phyloP scores from a whole-genome alignment of 2,797 vertebrate species.

The Numenius phaeopus region DNA sequence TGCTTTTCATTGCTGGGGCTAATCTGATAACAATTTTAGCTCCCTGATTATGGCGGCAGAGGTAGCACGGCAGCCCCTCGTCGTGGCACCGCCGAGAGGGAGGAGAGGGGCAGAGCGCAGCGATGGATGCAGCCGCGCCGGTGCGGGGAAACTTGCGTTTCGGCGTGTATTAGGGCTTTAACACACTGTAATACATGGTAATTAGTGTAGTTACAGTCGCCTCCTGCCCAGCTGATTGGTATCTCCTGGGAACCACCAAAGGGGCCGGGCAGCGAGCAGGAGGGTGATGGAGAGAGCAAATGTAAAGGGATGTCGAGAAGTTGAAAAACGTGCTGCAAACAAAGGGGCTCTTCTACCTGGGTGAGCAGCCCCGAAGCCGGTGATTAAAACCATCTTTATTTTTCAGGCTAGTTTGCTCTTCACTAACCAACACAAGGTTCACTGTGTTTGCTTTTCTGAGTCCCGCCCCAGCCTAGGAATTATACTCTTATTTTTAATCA shows the following conservation, averaged over 20 bases:
- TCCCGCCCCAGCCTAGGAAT: not conserved
- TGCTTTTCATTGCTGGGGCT: slow-evolving; percentile 82
- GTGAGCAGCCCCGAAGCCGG: not conserved
- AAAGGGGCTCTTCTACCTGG: slow-evolving; percentile 54
- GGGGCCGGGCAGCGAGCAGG: not conserved
- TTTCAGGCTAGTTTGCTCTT: slow-evolving; percentile 5
- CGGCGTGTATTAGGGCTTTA: not conserved
- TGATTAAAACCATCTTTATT: not conserved
- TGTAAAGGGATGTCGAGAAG: not conserved
- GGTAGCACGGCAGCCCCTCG: not conserved
- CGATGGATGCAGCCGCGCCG: not conserved
- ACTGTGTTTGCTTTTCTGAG: not conserved
- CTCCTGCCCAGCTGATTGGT: not conserved
- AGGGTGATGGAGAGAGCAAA: not conserved
- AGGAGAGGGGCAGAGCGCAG: not conserved
- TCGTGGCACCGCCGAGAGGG: fast-evolving
- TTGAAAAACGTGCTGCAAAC: slow-evolving; percentile 13
- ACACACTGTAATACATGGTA: not conserved
- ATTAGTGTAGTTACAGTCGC: not conserved
- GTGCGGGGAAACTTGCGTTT: not conserved
- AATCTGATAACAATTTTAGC: slow-evolving; percentile 86
- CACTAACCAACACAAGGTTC: not conserved
- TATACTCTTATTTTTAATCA: not conserved
- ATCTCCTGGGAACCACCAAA: not conserved
- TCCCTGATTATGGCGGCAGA: slow-evolving; percentile 48